These are phyloP conservation scores for Cyphomyrmex costatus DNA, from an alignment of 1,140 invertebrate genomes.

Conservation along the genomic window DNA sequence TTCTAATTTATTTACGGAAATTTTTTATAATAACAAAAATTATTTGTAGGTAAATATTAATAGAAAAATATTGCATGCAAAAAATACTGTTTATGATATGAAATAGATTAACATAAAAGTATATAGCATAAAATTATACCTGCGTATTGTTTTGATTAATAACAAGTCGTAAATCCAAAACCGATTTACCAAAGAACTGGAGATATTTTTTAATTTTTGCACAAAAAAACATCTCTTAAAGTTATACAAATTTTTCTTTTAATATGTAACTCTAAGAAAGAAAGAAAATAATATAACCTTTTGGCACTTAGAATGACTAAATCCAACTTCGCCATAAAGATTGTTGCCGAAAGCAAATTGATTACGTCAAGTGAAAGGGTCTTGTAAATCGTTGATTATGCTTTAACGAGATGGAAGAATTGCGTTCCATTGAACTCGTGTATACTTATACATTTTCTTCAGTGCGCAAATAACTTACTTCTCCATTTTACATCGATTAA, in stretches of 20 bases:
- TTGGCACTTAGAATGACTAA: not conserved
- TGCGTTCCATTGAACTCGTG: slow-evolving; percentile 14
- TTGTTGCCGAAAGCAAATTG: slow-evolving; percentile 29
- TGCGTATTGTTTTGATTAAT: not conserved
- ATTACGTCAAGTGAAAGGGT: slow-evolving; percentile 50
- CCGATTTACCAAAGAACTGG: not conserved
- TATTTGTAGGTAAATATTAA: not conserved
- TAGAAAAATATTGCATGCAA: not conserved
- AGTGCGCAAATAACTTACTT: not conserved
- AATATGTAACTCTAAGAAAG: not conserved
- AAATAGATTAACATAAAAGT: slow-evolving; percentile 5
- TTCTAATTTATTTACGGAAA: not conserved
- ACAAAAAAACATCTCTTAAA: not conserved
- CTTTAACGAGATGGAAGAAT: not conserved
- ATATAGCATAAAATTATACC: not conserved
- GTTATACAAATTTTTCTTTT: not conserved
- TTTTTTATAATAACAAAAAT: not conserved
- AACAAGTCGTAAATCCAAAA: not conserved
- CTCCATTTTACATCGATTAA: not conserved
- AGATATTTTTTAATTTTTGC: not conserved
- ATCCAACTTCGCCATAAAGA: not conserved
- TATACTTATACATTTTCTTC: not conserved
- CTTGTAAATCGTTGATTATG: slow-evolving; percentile 25
- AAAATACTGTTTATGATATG: not conserved
- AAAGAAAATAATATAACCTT: not conserved